These are phyloP conservation scores for Podabrus alpinus DNA, from an alignment of 2,888 invertebrate genomes.

Conservation along the genomic window DNA sequence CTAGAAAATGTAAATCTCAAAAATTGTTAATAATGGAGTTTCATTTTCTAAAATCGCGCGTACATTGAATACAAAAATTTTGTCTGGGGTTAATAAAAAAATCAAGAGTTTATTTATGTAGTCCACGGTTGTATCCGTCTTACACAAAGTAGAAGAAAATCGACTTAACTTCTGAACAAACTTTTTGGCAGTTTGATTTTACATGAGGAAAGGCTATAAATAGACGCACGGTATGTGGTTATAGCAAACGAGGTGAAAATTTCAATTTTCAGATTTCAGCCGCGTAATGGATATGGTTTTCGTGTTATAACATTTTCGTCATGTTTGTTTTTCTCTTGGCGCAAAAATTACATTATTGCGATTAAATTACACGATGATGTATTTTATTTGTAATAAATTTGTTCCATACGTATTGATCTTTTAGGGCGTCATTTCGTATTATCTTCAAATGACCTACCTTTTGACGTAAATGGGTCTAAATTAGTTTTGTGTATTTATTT, in stretches of 20 bases:
- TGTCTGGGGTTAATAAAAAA: too few species aligned
- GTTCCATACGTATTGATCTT: not conserved
- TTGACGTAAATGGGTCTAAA: constrained; percentile 18
- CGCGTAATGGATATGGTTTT: constrained; percentile 10
- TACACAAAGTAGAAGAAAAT: not conserved
- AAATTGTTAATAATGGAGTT: too few species aligned
- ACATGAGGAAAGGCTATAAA: not conserved
- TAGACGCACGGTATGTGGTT: not conserved
- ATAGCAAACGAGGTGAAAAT: constrained; percentile 18
- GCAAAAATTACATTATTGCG: not conserved
- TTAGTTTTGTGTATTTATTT: constrained; percentile 10
- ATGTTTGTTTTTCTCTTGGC: not conserved
- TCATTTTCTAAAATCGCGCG: too few species aligned
- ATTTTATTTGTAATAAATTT: not conserved
- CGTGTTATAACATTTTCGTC: not conserved
- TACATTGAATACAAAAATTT: too few species aligned
- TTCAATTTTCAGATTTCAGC: constrained; percentile 24
- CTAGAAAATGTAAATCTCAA: too few species aligned
- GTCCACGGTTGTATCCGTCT: too few species aligned
- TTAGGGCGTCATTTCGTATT: constrained; percentile 5
- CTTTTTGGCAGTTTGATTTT: not conserved
- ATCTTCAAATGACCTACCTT: constrained; percentile 20
- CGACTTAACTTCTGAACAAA: not conserved
- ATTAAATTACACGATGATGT: not conserved
- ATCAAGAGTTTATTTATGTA: too few species aligned